Evolutionary conservation across 2,888 invertebrate species (phyloP).

Genomic region (Cordilura impudica): DNA sequence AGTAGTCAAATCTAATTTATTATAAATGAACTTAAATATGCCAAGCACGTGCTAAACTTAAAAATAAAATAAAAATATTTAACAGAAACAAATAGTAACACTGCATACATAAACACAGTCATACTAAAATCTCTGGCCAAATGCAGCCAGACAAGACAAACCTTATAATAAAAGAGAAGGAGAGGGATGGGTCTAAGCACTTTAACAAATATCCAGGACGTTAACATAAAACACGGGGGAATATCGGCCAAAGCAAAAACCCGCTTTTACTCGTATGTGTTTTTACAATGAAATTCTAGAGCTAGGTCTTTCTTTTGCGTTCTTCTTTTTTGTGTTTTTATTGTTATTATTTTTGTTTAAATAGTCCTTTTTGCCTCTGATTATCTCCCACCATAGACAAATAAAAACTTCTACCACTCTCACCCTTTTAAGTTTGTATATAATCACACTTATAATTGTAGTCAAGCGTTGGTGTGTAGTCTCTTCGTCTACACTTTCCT

Average conservation of each 20-base stretch:
- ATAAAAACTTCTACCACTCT: background rate
- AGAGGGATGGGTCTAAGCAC: conserved; percentile 17
- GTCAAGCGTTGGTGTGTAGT: too few species aligned
- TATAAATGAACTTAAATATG: conserved; percentile 75
- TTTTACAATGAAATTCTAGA: conserved; percentile 16
- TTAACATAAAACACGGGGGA: conserved; percentile 23
- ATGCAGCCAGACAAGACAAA: background rate
- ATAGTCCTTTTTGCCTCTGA: too few species aligned
- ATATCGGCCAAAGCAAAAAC: conserved; percentile 24
- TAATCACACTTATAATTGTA: background rate
- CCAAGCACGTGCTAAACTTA: conserved; percentile 71
- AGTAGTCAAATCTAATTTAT: conserved; percentile 71
- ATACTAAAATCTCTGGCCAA: conserved; percentile 16
- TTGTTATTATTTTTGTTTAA: too few species aligned
- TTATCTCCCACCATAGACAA: background rate
- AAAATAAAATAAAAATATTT: background rate
- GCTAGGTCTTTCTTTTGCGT: background rate
- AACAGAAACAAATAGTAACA: conserved; percentile 48
- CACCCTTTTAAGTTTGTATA: background rate
- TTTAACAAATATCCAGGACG: conserved; percentile 33
- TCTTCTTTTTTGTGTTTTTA: too few species aligned
- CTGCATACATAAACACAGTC: conserved; percentile 37
- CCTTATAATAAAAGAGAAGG: background rate
- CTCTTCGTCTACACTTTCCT: too few species aligned
- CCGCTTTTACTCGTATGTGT: conserved; percentile 24